Conservation (phyloP, 2,797 vertebrate species). For the Acrocephalus scirpaceus region DNA sequence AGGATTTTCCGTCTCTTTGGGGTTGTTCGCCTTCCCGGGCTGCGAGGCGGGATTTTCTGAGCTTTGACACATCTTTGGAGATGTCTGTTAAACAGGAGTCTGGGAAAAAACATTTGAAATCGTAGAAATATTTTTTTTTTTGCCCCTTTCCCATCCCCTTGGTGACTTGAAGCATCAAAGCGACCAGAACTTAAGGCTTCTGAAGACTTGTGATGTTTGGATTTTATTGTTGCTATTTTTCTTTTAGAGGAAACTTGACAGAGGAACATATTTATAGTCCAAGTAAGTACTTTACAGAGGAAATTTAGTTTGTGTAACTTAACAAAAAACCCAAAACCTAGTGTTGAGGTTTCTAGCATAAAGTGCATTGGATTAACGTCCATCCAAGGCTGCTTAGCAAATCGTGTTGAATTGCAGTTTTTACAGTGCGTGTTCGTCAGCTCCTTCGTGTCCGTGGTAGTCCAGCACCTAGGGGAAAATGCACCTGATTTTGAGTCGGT, state of each 20-base stretch:
- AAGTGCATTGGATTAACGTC: slow-evolving; percentile 58
- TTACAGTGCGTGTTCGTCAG: background rate
- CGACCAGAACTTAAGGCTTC: slow-evolving; percentile 39
- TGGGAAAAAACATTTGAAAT: slow-evolving; percentile 50
- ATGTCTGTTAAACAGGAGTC: slow-evolving; percentile 64
- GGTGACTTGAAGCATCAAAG: slow-evolving; percentile 70
- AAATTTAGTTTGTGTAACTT: slow-evolving; percentile 67
- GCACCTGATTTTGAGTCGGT: slow-evolving; percentile 70
- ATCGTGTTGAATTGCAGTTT: slow-evolving; percentile 19
- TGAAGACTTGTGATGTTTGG: slow-evolving; percentile 67
- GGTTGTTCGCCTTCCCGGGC: slow-evolving; percentile 52
- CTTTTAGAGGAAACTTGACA: slow-evolving; percentile 74
- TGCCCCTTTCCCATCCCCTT: background rate
- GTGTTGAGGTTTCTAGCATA: slow-evolving; percentile 48
- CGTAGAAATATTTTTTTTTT: background rate
- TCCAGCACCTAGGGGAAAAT: slow-evolving; percentile 37
- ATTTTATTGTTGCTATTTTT: slow-evolving; percentile 60
- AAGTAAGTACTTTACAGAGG: slow-evolving; percentile 79
- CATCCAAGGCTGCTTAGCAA: slow-evolving; percentile 50
- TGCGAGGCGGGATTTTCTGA: slow-evolving; percentile 60
- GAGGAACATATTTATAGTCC: slow-evolving; percentile 74
- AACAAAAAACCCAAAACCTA: background rate
- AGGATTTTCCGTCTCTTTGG: slow-evolving; percentile 49
- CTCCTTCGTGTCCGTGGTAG: slow-evolving; percentile 25
- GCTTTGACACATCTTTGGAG: slow-evolving; percentile 70